These are phyloP conservation scores for Campylorhamphus procurvoides DNA, from an alignment of 2,113 vertebrate genomes.

Conservation along the genomic window DNA sequence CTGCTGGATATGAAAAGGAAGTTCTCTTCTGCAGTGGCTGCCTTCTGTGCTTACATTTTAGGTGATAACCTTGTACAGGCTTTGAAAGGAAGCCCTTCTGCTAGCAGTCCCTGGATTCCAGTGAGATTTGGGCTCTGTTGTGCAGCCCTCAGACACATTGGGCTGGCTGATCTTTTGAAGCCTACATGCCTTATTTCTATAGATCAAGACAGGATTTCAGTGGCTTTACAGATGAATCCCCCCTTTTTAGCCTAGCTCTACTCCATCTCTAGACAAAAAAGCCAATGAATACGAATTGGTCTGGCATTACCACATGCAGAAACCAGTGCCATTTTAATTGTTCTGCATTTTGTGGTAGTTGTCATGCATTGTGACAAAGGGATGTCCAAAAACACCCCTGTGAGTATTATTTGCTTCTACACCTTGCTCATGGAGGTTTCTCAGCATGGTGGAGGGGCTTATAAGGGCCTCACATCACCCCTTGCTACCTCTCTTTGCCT, in stretches of 20 bases:
- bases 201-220: not conserved
- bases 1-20: not conserved
- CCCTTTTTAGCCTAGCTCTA: not conserved
- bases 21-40: not conserved
- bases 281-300: not conserved
- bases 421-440: not conserved
- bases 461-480: not conserved
- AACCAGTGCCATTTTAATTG: not conserved
- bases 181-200: not conserved
- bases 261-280: not conserved
- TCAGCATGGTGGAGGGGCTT: accelerated
- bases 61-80: not conserved
- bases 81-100: not conserved
- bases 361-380: not conserved
- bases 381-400: not conserved
- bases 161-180: not conserved
- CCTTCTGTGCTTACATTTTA: not conserved
- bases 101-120: not conserved
- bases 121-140: not conserved
- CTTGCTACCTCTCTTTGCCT: not conserved
- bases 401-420: not conserved
- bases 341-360: accelerated
- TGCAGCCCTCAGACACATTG: not conserved
- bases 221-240: not conserved
- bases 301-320: not conserved